These are phyloP conservation scores for Mico argentatus DNA, from an alignment of 2,797 vertebrate species.

Conservation along the genomic window DNA sequence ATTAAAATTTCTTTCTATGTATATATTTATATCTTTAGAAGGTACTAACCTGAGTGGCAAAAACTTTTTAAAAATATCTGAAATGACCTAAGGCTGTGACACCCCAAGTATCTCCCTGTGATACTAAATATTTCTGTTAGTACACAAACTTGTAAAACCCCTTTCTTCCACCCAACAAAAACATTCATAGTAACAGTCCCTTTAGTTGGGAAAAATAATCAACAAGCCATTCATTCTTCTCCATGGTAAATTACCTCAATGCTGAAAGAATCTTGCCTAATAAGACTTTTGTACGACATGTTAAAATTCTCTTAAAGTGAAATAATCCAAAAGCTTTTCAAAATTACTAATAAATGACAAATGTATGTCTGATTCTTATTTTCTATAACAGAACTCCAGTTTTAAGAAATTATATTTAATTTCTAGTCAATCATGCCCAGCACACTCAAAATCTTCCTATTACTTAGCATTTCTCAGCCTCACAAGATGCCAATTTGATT, in stretches of 20 bases:
- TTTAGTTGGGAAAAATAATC: not conserved
- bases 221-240: not conserved
- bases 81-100: not conserved
- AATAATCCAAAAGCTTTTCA: slow-evolving; percentile 16
- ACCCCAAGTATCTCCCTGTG: not conserved
- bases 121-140: not conserved
- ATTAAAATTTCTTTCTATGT: not conserved
- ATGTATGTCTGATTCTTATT: not conserved
- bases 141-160: not conserved
- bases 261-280: not conserved
- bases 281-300: not conserved
- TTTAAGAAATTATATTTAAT: slow-evolving; percentile 41
- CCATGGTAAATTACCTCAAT: not conserved
- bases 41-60: not conserved
- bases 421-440: not conserved
- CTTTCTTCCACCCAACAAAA: not conserved
- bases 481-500: not conserved
- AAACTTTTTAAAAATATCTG: not conserved
- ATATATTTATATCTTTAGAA: slow-evolving; percentile 49
- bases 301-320: slow-evolving; percentile 7
- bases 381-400: not conserved
- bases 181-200: not conserved
- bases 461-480: slow-evolving; percentile 21
- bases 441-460: not conserved
- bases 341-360: not conserved